A percentile compares a stretch with the other conserved stretches of the same genome.
Conservation (phyloP, 2,888 invertebrate genomes). For the Stenurella melanura region DNA sequence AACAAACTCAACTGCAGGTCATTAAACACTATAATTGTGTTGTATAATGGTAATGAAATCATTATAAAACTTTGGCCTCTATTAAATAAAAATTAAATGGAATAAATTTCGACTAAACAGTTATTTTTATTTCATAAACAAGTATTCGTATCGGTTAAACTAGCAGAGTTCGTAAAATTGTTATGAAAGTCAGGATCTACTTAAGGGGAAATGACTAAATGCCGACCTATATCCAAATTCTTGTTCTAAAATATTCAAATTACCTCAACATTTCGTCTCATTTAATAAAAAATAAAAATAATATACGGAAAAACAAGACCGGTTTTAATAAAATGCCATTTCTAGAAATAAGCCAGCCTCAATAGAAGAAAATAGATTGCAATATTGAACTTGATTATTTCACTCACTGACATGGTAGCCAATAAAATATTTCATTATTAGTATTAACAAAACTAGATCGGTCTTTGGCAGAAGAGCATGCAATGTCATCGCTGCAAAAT, state of each 20-base stretch:
- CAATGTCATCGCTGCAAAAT: no score
- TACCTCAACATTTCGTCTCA: no score
- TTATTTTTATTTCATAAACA: not conserved
- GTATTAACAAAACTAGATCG: no score
- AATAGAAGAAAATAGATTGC: no score
- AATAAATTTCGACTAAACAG: conserved; percentile 12
- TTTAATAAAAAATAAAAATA: no score
- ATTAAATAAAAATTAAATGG: conserved; percentile 2
- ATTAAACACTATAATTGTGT: conserved; percentile 5
- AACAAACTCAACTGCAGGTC: not conserved
- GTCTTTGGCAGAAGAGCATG: no score
- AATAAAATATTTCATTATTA: no score
- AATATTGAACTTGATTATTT: no score
- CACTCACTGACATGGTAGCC: no score
- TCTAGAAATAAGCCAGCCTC: no score
- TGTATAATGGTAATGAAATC: conserved; percentile 3
- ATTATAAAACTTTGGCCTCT: conserved; percentile 7
- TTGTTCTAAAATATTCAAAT: not conserved
- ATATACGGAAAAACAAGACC: no score
- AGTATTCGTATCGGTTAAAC: not conserved
- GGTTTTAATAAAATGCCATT: no score
- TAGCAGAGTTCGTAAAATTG: not conserved
- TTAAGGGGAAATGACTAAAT: not conserved
- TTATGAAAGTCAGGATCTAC: not conserved
- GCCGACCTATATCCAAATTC: not conserved